These are phyloP conservation scores for Apodemia zela DNA, from an alignment of 2,888 invertebrate genomes.

Conservation along the genomic window DNA sequence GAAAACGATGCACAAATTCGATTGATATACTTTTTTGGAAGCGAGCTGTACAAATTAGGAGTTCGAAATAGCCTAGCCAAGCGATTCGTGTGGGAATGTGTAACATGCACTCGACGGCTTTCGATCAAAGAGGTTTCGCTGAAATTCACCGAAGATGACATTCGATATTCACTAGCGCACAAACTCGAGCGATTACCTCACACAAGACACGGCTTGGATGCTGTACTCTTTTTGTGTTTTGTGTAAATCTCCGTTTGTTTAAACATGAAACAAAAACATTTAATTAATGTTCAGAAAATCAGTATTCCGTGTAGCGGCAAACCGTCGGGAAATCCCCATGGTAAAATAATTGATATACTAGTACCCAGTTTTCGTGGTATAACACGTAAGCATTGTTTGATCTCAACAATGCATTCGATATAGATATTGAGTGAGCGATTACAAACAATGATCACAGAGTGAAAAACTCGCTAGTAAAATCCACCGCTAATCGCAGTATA, in stretches of 20 bases:
- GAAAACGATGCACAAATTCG: constrained; percentile 36
- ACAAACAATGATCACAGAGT: constrained; percentile 48
- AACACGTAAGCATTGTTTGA: constrained; percentile 60
- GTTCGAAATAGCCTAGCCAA: constrained; percentile 39
- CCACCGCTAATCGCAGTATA: constrained; percentile 35
- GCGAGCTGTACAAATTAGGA: constrained; percentile 42
- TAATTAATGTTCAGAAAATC: constrained; percentile 26
- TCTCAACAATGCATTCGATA: constrained; percentile 48
- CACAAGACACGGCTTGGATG: constrained; percentile 36
- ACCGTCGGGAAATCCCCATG: constrained; percentile 57
- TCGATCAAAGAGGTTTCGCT: constrained; percentile 66
- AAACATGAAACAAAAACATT: constrained; percentile 22
- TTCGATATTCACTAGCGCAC: constrained; percentile 22
- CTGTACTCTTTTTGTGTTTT: constrained; percentile 23
- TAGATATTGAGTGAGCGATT: constrained; percentile 44
- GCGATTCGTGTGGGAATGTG: constrained; percentile 70
- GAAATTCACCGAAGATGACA: constrained; percentile 44
- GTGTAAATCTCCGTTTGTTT: constrained; percentile 11
- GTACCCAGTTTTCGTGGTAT: constrained; percentile 56
- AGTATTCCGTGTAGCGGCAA: constrained; percentile 37
- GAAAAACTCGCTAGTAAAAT: constrained; percentile 41
- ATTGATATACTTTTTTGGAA: constrained; percentile 58
- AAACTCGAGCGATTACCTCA: constrained; percentile 42
- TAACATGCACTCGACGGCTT: constrained; percentile 64
- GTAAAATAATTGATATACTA: constrained; percentile 42